phyloP scores from a whole-genome alignment of 35 echinoderm and acorn worm species.

The Nesometra sesokonis region DNA sequence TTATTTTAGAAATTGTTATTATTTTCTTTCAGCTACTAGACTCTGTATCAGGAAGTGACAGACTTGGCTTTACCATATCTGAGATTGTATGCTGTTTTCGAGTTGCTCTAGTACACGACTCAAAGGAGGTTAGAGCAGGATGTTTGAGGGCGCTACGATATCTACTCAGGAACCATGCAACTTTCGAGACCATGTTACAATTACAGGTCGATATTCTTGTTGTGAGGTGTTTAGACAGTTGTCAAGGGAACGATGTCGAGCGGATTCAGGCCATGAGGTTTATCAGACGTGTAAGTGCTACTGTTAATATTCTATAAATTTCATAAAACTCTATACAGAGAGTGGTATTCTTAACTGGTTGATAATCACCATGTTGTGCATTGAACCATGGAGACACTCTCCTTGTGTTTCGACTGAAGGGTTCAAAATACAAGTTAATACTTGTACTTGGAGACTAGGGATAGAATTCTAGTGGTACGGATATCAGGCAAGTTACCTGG shows the following conservation, averaged over 20 bases:
- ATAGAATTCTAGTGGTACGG: too few relatives aligned
- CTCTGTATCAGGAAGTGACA: conserved; percentile 32
- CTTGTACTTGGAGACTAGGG: too few relatives aligned
- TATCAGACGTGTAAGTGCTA: conserved; percentile 67
- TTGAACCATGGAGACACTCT: background rate
- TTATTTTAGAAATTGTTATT: too few relatives aligned
- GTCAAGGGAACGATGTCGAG: conserved; percentile 82
- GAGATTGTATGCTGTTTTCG: conserved; percentile 55
- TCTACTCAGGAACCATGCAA: conserved; percentile 60
- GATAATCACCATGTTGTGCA: background rate
- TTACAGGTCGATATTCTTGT: conserved; percentile 74
- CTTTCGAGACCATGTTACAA: conserved; percentile 50
- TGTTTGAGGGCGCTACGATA: conserved; percentile 73
- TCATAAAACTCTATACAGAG: too few relatives aligned
- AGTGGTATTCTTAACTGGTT: too few relatives aligned
- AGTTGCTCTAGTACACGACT: conserved; percentile 59
- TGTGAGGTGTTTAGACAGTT: conserved; percentile 72
- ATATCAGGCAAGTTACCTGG: too few relatives aligned
- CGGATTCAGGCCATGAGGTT: conserved; percentile 83
- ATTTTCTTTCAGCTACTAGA: conserved; percentile 33
- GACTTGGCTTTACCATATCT: conserved; percentile 26
- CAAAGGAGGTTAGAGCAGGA: conserved; percentile 85
- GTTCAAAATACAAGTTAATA: background rate
- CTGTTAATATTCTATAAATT: background rate
- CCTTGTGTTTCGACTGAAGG: background rate